Evolutionary conservation across 64 coral and sea anemone species (phyloP), one percentile per base, ranked within the genome.

Genomic region (Dendrophyllia cribrosa): DNA sequence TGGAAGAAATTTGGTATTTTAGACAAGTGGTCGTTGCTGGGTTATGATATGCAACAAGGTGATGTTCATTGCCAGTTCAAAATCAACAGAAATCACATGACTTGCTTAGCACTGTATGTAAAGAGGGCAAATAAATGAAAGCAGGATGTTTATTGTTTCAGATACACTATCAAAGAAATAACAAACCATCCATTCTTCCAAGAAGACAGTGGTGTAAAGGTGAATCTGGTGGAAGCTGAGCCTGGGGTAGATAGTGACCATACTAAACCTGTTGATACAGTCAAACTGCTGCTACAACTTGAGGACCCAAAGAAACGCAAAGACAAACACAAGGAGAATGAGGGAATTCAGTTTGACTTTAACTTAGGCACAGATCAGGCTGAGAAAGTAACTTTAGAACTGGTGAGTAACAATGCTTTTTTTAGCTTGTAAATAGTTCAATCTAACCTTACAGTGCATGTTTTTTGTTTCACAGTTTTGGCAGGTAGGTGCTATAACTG

Each of bases 301-400:
- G 86, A 96, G 70, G 92, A 96, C 14, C 95, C 95, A 1, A 96
- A 96, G 75, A 96, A 96, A 14, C 95, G 95, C 58, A 85, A 93
- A 25, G 95, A 96, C 51, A 96, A 96, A 51, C 95, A 96, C 75
- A 96, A 96, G 45, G 91, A 89, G 46, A 96, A 96, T 52, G 95
- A 96, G 74, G 95, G 87, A 3, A 96, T 96, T 43, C 87, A 96
- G 71, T 96, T 96, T 91, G 95, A 96, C 73, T 96, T 96, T 52
- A 53, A 96, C 59, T 61, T 96, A 45, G 91, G 71, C 6, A 87
- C 75, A 48, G 95, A 96, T 74, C 85, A 94, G 23, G 91, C 95
- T n/a, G 90, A 82, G 44, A 93, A 96, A 94, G 91, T 96, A 53
- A 88, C 95, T 73, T 60, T 78, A 89, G 95, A 96, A 88, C 86